A percentile compares a stretch with the other conserved stretches of the same genome.
Conservation (phyloP, 2,797 vertebrate species). For the Mastacembelus armatus region DNA sequence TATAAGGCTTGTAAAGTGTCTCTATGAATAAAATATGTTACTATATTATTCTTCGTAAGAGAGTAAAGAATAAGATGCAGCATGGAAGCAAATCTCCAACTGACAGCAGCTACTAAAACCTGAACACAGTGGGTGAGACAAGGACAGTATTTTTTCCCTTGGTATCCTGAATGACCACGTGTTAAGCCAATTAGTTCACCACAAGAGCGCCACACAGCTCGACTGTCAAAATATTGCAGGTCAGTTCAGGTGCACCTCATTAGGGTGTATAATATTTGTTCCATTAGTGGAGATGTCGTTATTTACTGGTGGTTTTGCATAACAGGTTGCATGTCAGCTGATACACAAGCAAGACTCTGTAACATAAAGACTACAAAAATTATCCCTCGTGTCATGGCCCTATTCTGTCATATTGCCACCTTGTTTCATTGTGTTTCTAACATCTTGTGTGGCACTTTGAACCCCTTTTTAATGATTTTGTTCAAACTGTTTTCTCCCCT, state of each 20-base stretch:
- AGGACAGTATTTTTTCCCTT: not conserved
- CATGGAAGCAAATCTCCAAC: not conserved
- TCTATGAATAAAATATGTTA: not conserved
- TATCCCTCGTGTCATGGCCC: not conserved
- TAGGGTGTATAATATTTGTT: not conserved
- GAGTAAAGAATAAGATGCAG: not conserved
- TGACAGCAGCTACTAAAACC: no score
- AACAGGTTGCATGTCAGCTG: conserved; percentile 8
- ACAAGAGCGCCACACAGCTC: not conserved
- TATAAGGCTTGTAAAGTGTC: no score
- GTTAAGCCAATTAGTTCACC: conserved; percentile 1
- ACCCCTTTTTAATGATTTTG: conserved; percentile 25
- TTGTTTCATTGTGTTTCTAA: conserved; percentile 26
- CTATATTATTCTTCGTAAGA: not conserved
- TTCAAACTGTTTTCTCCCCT: conserved; percentile 44
- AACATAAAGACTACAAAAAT: not conserved
- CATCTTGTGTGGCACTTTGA: conserved; percentile 10
- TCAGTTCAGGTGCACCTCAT: not conserved
- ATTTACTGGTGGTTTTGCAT: not conserved
- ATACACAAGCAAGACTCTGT: not conserved
- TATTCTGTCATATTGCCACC: conserved; percentile 26
- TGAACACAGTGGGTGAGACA: no score
- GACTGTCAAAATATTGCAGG: conserved; percentile 12
- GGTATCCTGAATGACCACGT: not conserved
- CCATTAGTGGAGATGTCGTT: not conserved